Evolutionary conservation across 1,140 invertebrate species (phyloP).

Genomic region (Dendroctonus valens): DNA sequence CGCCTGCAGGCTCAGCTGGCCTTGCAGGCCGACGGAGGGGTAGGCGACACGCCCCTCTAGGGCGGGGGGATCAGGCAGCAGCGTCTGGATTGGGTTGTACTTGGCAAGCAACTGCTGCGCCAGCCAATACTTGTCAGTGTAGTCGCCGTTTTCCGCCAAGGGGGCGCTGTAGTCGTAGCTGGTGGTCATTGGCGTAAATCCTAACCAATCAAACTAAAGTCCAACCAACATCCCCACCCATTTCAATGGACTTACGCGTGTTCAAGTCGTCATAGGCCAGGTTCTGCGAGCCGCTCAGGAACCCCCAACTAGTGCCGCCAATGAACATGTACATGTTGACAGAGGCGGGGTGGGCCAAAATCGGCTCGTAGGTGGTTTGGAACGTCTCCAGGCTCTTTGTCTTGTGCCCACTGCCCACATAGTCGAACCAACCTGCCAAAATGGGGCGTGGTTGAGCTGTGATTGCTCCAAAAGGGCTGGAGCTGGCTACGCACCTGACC

Average conservation of each 20-base stretch:
- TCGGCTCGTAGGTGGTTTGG: conserved; percentile 33
- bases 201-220: conserved; percentile 4
- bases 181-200: conserved; percentile 52
- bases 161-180: conserved; percentile 60
- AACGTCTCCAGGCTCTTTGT: conserved; percentile 31
- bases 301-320: conserved; percentile 70
- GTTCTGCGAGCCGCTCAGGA: conserved; percentile 62
- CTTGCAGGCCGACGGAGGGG: conserved; percentile 32
- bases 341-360: conserved; percentile 52
- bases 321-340: conserved; percentile 72
- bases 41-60: conserved; percentile 46
- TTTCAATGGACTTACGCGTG: conserved; percentile 9
- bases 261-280: conserved; percentile 26
- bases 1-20: conserved; percentile 37
- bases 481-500: conserved; percentile 51
- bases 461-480: not conserved
- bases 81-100: conserved; percentile 50
- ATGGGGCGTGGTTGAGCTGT: not conserved
- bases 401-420: conserved; percentile 42
- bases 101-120: conserved; percentile 44
- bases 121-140: conserved; percentile 52
- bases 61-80: conserved; percentile 47
- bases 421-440: conserved; percentile 59
- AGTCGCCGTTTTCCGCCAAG: conserved; percentile 55
- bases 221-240: too few species aligned